These are phyloP conservation scores for Polia nebulosa DNA, from an alignment of 2,888 invertebrate species.

Conservation along the genomic window DNA sequence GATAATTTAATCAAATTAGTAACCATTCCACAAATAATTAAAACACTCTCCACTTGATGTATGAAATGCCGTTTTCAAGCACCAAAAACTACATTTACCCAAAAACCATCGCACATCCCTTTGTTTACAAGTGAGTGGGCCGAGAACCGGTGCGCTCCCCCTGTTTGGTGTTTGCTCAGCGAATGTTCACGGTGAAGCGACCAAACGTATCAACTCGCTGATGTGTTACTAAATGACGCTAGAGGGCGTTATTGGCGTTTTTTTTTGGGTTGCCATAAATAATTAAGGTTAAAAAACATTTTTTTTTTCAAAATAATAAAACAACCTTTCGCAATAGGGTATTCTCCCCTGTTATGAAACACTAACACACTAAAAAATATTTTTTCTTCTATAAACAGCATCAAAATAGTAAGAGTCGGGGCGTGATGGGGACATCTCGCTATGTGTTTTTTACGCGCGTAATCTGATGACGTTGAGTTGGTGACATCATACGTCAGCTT, in stretches of 20 bases:
- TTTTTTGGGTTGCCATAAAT: conserved; percentile 15
- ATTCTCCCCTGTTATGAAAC: no score
- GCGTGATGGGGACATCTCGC: no score
- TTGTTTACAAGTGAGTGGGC: conserved; percentile 36
- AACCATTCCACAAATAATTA: not conserved
- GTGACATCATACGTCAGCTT: no score
- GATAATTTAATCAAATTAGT: no score
- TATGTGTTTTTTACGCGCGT: no score
- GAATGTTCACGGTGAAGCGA: conserved; percentile 43
- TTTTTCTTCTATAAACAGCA: no score
- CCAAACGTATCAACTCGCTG: conserved; percentile 32
- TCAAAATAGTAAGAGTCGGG: no score
- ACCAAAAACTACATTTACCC: not conserved
- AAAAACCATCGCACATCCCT: conserved; percentile 31
- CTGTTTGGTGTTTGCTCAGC: conserved; percentile 44
- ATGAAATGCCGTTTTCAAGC: not conserved
- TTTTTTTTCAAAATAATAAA: no score
- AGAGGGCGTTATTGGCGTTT: conserved; percentile 11
- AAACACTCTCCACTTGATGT: not conserved
- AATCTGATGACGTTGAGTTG: no score
- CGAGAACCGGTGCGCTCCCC: conserved; percentile 30
- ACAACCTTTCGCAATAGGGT: no score
- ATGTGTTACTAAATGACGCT: conserved; percentile 26
- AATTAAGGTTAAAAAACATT: no score
- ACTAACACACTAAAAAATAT: no score